These are phyloP conservation scores for Lutraria rhynchaena DNA, from an alignment of 1,140 invertebrate species.

Conservation along the genomic window DNA sequence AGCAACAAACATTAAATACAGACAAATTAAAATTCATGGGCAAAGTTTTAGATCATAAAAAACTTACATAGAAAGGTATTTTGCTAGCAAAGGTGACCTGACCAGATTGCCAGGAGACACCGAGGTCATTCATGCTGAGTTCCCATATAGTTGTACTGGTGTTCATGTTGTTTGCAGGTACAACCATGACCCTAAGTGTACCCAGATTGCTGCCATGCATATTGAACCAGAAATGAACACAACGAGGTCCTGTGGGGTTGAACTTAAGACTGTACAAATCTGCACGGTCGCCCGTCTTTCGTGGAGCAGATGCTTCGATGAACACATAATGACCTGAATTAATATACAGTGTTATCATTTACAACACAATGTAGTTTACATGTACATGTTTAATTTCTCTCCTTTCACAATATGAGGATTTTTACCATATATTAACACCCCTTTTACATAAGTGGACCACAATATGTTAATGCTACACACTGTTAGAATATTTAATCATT, in stretches of 20 bases:
- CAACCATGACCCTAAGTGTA: constrained; percentile 74
- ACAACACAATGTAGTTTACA: not conserved
- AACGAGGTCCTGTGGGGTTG: constrained; percentile 59
- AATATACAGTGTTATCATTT: constrained; percentile 3
- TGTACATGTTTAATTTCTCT: not conserved
- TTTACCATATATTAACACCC: not conserved
- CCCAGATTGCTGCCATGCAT: constrained; percentile 78
- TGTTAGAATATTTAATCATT: not conserved
- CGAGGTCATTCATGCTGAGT: constrained; percentile 56
- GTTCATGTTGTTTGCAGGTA: constrained; percentile 58
- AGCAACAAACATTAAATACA: too few relatives aligned
- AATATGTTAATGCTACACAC: not conserved
- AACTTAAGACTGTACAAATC: constrained; percentile 74
- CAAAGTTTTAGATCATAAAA: not conserved
- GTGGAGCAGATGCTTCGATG: constrained; percentile 75
- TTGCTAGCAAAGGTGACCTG: constrained; percentile 57
- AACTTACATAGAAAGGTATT: constrained; percentile 65
- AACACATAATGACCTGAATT: constrained; percentile 75
- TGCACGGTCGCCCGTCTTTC: constrained; percentile 70
- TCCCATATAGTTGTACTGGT: constrained; percentile 59
- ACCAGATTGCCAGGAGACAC: constrained; percentile 64
- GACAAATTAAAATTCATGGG: not conserved
- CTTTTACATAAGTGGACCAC: not conserved
- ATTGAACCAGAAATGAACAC: constrained; percentile 84
- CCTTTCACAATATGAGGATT: not conserved